Evolutionary conservation across 2,888 invertebrate species (phyloP), one percentile per base, ranked within the genome.

Genomic region (Dendrolimus pini): DNA sequence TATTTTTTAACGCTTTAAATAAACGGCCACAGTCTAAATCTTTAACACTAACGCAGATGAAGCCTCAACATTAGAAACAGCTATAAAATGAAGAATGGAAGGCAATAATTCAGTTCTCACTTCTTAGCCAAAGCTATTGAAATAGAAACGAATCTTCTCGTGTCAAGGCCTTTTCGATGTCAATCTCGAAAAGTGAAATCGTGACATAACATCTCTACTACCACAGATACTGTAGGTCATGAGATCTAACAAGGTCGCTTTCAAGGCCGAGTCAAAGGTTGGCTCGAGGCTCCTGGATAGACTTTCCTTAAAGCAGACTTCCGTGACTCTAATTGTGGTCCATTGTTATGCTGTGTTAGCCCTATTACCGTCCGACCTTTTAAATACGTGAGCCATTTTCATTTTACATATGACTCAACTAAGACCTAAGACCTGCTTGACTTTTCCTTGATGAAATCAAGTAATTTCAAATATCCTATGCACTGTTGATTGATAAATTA

Each of bases 261-360:
- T 58, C 72, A 82, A 82, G 82, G 82, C 69, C 70, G 63, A 65
- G 68, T 71, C 71, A 72, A 75, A 72, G 62, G 85, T 75, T 75
- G 68, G 58, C 54, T 58, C 83, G 76, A 81, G 80, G 78, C 70
- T 72, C 61, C 59, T 56, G 54, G 62, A 55, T 72, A 73, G 77
- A 70, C 83, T 86, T 87, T 86, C 86, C 86, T 86, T 74, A 75
- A 77, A 3, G 30, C 67, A 62, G 60, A 67, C 75, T 80, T 82
- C 81, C 80, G 76, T 70, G 66, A 71, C 66, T 71, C 75, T 74
- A 75, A 73, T 70, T 64, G 65, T 63, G 58, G 60, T 64, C 70
- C 61, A 79, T 79, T 78, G 70, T 75, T 70, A 77, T 78, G 72
- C 75, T 59, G 60, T 59, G 64, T 66, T 67, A 69, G 68, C 63